These are phyloP conservation scores for Enteromius argenteus DNA, from an alignment of 2,797 vertebrate species.

Conservation along the genomic window DNA sequence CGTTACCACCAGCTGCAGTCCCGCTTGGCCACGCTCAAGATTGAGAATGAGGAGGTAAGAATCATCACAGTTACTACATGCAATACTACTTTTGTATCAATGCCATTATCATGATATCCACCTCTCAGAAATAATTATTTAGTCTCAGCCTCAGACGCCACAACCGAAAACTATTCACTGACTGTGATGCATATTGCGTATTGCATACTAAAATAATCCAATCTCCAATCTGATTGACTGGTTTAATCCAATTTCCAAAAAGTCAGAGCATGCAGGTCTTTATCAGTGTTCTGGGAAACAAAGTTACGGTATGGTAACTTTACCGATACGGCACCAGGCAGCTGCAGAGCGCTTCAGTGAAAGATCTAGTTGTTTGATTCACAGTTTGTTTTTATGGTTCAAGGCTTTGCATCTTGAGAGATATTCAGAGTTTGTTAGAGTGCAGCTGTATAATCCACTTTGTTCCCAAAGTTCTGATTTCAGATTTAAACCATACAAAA, in stretches of 20 bases:
- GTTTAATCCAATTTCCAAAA: slow-evolving; percentile 15
- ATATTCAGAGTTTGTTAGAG: not conserved
- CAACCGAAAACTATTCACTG: not conserved
- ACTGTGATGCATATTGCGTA: not conserved
- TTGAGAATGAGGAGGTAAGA: slow-evolving; percentile 96
- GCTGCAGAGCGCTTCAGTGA: not conserved
- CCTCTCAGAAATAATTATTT: not conserved
- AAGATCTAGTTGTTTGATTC: slow-evolving; percentile 12
- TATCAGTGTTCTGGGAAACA: slow-evolving; percentile 19
- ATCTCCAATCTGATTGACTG: slow-evolving; percentile 4
- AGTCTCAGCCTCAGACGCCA: not conserved
- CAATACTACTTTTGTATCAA: not conserved
- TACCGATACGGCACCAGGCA: not conserved
- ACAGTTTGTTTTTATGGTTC: not conserved
- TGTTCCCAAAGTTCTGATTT: slow-evolving; percentile 6
- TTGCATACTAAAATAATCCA: not conserved
- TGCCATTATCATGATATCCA: not conserved
- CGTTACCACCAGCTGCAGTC: slow-evolving; percentile 98
- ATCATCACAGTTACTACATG: not conserved
- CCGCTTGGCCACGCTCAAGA: slow-evolving; percentile 93
- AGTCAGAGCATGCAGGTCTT: not conserved
- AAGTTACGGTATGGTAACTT: not conserved
- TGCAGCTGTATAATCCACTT: not conserved
- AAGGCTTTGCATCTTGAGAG: slow-evolving; percentile 11
- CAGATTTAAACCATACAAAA: not conserved